Evolutionary conservation across 1,140 invertebrate genomes (phyloP).

Genomic region (Drosophila parabipectinata): DNA sequence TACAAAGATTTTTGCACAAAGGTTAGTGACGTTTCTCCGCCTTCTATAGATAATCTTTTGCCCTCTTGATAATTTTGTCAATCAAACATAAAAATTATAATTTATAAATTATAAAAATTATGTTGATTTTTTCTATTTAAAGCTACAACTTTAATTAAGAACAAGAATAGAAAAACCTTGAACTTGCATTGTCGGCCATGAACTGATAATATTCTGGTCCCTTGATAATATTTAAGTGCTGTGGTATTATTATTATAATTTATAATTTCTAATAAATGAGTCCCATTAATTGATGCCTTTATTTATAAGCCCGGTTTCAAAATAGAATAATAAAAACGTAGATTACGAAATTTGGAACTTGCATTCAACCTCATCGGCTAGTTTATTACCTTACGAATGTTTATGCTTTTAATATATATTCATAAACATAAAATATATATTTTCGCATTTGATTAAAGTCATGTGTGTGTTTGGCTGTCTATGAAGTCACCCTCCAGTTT

Average conservation of each 20-base stretch:
- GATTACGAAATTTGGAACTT: no score
- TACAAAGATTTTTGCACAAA: neutral
- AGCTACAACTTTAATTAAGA: neutral
- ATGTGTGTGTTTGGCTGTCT: neutral
- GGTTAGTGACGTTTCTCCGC: neutral
- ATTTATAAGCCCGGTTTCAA: neutral
- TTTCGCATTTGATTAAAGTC: neutral
- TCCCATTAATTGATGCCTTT: neutral
- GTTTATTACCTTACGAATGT: no score
- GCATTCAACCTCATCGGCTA: no score
- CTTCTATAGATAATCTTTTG: neutral
- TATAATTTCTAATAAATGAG: conserved; percentile 11
- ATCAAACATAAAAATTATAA: neutral
- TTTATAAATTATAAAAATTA: neutral
- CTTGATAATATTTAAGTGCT: neutral
- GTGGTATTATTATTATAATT: no score
- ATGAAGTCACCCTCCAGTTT: neutral
- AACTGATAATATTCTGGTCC: neutral
- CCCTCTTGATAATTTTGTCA: neutral
- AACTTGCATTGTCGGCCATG: neutral
- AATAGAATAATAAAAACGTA: neutral
- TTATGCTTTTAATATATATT: no score
- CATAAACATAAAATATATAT: no score
- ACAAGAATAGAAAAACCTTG: neutral
- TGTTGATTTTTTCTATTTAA: neutral